Evolutionary conservation across 2,113 vertebrate species (phyloP).

Genomic region (Phycodurus eques): DNA sequence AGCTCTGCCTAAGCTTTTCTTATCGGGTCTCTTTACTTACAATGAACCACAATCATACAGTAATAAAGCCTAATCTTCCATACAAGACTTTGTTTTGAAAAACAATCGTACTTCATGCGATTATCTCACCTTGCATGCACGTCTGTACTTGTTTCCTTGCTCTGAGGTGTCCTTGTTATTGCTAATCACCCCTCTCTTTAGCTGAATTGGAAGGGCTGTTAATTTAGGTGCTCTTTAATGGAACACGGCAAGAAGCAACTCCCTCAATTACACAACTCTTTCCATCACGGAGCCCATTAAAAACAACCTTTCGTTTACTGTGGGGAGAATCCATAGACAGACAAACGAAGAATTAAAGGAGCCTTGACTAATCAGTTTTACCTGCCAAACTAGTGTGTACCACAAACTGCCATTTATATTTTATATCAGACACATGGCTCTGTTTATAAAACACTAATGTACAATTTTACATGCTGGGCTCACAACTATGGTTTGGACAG

Average conservation of each 20-base stretch:
- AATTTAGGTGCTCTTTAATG: conserved; percentile 66
- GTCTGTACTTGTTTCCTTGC: too few species aligned
- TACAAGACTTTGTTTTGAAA: conserved; percentile 40
- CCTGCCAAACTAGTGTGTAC: conserved; percentile 55
- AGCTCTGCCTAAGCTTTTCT: not conserved
- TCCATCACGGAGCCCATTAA: conserved; percentile 65
- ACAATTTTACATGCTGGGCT: conserved; percentile 44
- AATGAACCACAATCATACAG: conserved; percentile 15
- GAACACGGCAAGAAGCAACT: conserved; percentile 60
- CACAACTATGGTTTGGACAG: conserved; percentile 29
- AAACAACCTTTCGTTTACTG: conserved; percentile 59
- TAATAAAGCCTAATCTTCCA: conserved; percentile 35
- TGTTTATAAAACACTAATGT: conserved; percentile 63
- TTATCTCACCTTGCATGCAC: too few species aligned
- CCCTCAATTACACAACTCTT: conserved; percentile 61
- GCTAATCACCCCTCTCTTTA: not conserved
- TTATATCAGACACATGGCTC: conserved; percentile 65
- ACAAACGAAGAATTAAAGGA: conserved; percentile 45
- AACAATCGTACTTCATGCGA: too few species aligned
- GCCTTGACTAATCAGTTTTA: conserved; percentile 63
- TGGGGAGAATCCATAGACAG: conserved; percentile 29
- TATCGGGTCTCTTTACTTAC: conserved; percentile 18
- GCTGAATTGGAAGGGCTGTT: conserved; percentile 56
- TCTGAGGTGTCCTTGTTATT: too few species aligned
- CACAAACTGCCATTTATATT: conserved; percentile 51